Base-by-base conservation (phyloP, 2,888 invertebrate genomes). In the Scotopteryx bipunctaria region DNA sequence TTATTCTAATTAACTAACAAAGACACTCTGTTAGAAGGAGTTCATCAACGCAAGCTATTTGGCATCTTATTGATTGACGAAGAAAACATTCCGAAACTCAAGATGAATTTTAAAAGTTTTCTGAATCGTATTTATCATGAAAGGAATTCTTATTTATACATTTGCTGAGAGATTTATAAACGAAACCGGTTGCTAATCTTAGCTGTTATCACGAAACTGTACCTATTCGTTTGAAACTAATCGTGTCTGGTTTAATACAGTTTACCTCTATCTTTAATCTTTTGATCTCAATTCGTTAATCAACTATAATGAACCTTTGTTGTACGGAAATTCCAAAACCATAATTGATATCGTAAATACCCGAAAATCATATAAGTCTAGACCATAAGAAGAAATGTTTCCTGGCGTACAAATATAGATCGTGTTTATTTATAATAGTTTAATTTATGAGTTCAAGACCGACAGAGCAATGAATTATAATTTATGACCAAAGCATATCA, bases 401-500 rank as follows among this genome's bases (percentile, higher is more conserved):
- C 27, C 27, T 11, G 8, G 25, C 11, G 3, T 9, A 5, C 5
- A 27, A 11, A 11, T 27, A 27, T 13, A 40, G 11, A 9, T 5
- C 9, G 8, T 19, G 17, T 40, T 29, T 41, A 41, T 41, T 31
- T 19, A 21, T 13, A 42, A 8, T 11, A 9, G 23, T 32, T 19
- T 11, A 16, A 38, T 41, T 31, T 14, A 41, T 41, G 41, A 64
- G 61, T 63, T 68, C 64, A 64, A 69, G 69, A 65, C 58, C 71
- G 66, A 67, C 63, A 54, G 61, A 69, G 73, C 66, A 71, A 78
- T 78, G 68, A 82, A 81, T 73, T 66, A 37, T 66, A 71, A 68
- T 73, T 73, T 72, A 73, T 62, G 66, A 66, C 59, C 51, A 71
- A 73, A 70, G 66, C 74, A 77, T 80, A 80, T 76, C 80, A 75